Evolutionary conservation across 2,888 invertebrate genomes (phyloP).

Genomic region (Syrphus vitripennis): DNA sequence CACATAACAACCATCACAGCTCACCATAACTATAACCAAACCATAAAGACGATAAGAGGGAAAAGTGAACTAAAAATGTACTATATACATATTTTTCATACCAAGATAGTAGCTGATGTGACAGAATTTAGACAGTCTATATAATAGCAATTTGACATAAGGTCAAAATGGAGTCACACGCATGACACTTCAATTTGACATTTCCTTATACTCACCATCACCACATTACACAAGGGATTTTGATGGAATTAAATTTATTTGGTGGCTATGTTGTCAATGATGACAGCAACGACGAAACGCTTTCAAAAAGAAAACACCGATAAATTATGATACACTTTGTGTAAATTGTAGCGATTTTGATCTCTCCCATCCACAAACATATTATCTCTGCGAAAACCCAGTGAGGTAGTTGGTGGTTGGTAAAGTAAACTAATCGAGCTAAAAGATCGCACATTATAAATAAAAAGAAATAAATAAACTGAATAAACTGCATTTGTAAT

Average conservation of each 20-base stretch:
- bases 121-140: constrained; percentile 3
- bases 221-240: neutral
- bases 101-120: neutral
- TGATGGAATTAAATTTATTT: neutral
- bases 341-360: constrained; percentile 60
- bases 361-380: constrained; percentile 55
- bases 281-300: constrained; percentile 41
- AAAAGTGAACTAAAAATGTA: constrained; percentile 19
- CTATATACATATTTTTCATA: constrained; percentile 22
- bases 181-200: constrained; percentile 16
- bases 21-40: neutral
- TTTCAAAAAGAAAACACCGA: constrained; percentile 34
- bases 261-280: constrained; percentile 4
- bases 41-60: neutral
- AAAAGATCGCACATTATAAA: constrained; percentile 61
- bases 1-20: constrained; percentile 7
- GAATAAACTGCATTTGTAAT: constrained; percentile 61
- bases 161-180: constrained; percentile 5
- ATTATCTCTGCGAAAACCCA: constrained; percentile 17
- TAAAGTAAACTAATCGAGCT: constrained; percentile 29
- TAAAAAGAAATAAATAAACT: constrained; percentile 27
- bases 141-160: constrained; percentile 43
- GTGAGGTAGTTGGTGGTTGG: neutral
- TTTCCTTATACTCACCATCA: constrained; percentile 27
- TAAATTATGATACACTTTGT: constrained; percentile 59